These are phyloP conservation scores for Zoanthus gigantus DNA, from an alignment of 92 coral and sea anemone species.

Conservation along the genomic window DNA sequence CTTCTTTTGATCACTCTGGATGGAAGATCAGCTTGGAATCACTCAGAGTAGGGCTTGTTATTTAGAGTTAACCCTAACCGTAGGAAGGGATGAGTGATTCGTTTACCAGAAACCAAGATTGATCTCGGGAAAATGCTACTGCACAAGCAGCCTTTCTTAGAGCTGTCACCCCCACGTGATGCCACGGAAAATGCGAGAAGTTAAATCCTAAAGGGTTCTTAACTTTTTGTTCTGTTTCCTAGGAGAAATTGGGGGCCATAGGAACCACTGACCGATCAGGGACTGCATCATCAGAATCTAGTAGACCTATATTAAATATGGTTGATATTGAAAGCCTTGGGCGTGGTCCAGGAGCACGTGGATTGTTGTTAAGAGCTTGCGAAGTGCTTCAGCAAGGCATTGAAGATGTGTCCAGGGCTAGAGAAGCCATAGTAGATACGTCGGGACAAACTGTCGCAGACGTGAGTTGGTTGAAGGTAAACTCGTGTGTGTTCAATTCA, in stretches of 20 bases:
- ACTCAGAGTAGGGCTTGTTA: too few relatives aligned
- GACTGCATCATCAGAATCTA: slow-evolving; percentile 57
- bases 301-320: slow-evolving; percentile 60
- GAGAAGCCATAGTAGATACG: slow-evolving; percentile 71
- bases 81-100: too few relatives aligned
- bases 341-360: slow-evolving; percentile 68
- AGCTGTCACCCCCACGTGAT: too few relatives aligned
- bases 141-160: too few relatives aligned
- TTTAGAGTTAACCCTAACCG: too few relatives aligned
- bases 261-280: slow-evolving; percentile 23
- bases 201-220: neutral
- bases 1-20: too few relatives aligned
- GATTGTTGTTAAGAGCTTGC: slow-evolving; percentile 67
- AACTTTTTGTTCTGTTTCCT: neutral
- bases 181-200: too few relatives aligned
- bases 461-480: slow-evolving; percentile 79
- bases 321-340: slow-evolving; percentile 61
- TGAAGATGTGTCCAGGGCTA: slow-evolving; percentile 73
- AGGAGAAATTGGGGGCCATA: slow-evolving; percentile 18
- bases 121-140: too few relatives aligned
- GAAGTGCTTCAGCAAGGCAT: slow-evolving; percentile 76
- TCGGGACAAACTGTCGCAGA: slow-evolving; percentile 73
- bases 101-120: too few relatives aligned
- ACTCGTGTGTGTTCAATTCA: neutral
- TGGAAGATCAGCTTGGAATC: too few relatives aligned